A percentile compares a stretch with the other conserved stretches of the same genome.
Evolutionary conservation across 2,888 invertebrate species (phyloP).

Genomic region (Habrosyne pyritoides): DNA sequence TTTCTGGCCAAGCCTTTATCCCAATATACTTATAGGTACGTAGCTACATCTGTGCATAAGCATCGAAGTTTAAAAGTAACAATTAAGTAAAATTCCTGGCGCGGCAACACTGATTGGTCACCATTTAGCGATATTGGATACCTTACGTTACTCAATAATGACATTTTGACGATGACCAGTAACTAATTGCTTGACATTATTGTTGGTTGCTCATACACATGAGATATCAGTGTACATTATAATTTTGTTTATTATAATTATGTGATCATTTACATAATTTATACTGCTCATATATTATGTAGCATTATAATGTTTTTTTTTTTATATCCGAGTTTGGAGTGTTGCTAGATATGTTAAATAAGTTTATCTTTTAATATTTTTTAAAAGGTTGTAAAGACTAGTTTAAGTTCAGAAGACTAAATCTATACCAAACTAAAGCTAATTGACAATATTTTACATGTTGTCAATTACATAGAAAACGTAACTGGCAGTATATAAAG

Average conservation of each 20-base stretch:
- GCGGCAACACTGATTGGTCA: slow-evolving; percentile 37
- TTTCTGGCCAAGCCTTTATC: not conserved
- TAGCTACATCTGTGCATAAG: slow-evolving; percentile 19
- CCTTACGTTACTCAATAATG: slow-evolving; percentile 43
- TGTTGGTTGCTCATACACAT: slow-evolving; percentile 12
- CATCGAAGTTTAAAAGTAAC: slow-evolving; percentile 29
- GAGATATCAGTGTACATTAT: not conserved
- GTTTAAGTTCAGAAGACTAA: too few relatives aligned
- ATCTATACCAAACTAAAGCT: too few relatives aligned
- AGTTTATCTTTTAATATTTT: too few relatives aligned
- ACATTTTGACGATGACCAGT: slow-evolving; percentile 37
- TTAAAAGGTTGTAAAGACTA: too few relatives aligned
- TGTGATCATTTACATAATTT: not conserved
- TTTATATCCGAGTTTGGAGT: too few relatives aligned
- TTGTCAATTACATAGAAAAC: too few relatives aligned
- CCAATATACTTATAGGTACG: slow-evolving; percentile 5
- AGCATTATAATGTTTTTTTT: too few relatives aligned
- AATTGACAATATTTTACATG: too few relatives aligned
- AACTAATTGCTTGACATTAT: slow-evolving; percentile 31
- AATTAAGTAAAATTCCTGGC: slow-evolving; percentile 24
- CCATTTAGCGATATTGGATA: slow-evolving; percentile 34
- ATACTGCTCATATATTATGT: not conserved
- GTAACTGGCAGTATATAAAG: slow-evolving; percentile 7
- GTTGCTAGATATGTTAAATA: too few relatives aligned
- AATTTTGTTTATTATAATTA: slow-evolving; percentile 5